A percentile compares a stretch with the other conserved stretches of the same genome.
Conservation (phyloP, 30 jellyfish, hydroid and myxozoan species). For the Mastigias papua region DNA sequence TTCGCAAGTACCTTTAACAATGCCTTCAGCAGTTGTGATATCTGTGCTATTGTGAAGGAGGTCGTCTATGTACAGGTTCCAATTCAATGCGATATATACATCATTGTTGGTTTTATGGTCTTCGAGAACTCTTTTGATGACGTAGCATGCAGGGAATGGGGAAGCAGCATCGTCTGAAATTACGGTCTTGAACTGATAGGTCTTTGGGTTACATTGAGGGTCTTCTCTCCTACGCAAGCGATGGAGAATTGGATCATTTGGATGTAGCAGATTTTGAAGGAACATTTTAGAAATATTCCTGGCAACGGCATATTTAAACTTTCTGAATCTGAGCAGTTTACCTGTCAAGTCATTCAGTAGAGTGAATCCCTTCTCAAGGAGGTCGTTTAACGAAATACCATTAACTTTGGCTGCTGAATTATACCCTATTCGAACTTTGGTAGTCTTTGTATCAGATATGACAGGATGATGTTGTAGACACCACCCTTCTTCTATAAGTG, state of each 20-base stretch:
- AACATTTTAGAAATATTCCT: constrained; percentile 34
- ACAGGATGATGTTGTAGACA: not conserved
- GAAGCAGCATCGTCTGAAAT: constrained; percentile 18
- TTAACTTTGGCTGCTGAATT: constrained; percentile 33
- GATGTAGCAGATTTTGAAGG: constrained; percentile 21
- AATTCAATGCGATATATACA: not conserved
- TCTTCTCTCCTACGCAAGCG: constrained; percentile 59
- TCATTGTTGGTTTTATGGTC: not conserved
- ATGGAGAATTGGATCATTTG: constrained; percentile 42
- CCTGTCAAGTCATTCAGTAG: constrained; percentile 41
- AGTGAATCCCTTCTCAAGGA: constrained; percentile 22
- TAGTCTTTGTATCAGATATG: constrained; percentile 10
- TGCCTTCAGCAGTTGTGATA: constrained; percentile 16
- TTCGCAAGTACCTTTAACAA: constrained; percentile 20
- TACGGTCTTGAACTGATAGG: constrained; percentile 17
- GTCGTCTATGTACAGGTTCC: constrained; percentile 17
- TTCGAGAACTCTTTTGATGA: constrained; percentile 23
- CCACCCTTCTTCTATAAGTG: not conserved
- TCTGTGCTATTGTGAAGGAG: constrained; percentile 22
- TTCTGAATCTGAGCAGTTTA: constrained; percentile 45
- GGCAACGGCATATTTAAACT: constrained; percentile 27
- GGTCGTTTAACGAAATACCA: constrained; percentile 2
- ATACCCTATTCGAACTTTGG: constrained; percentile 34
- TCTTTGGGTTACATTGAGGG: constrained; percentile 14
- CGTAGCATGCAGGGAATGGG: constrained; percentile 23